Percentiles rank a stretch among this genome's conserved stretches.
phyloP scores from a whole-genome alignment of 2,888 invertebrate species.

The Euzetes globulus region DNA sequence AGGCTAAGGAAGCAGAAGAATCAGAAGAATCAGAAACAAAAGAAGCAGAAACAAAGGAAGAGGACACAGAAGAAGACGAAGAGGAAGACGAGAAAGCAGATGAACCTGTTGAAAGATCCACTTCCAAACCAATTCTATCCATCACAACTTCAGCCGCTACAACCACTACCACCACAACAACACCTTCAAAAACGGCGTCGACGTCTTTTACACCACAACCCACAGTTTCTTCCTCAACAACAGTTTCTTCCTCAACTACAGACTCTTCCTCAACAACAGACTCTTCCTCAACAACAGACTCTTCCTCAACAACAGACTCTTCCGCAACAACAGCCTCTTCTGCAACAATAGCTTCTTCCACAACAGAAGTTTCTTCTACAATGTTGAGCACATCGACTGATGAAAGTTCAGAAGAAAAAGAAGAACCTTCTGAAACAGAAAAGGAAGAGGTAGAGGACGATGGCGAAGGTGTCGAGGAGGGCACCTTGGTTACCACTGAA shows the following conservation, averaged over 20 bases:
- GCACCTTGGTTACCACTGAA: too few species aligned
- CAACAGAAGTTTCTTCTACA: background rate
- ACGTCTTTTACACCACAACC: background rate
- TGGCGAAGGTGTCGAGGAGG: background rate
- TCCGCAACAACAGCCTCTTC: background rate
- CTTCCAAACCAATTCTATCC: constrained; percentile 11
- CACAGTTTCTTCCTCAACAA: background rate
- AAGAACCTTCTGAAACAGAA: background rate
- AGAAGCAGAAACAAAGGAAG: background rate
- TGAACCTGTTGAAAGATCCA: background rate
- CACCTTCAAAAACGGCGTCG: background rate
- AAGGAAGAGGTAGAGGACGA: background rate
- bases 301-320: background rate
- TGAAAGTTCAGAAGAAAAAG: background rate
- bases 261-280: background rate
- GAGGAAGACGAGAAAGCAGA: background rate
- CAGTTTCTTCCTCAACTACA: background rate
- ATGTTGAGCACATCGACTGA: too few species aligned
- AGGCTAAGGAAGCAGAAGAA: background rate
- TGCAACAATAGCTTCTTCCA: background rate
- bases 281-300: background rate
- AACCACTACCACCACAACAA: background rate
- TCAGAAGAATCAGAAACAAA: background rate
- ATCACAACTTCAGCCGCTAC: background rate
- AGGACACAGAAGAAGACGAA: background rate